These are phyloP conservation scores for Melieria crassipennis DNA, from an alignment of 2,888 invertebrate genomes.

Conservation along the genomic window DNA sequence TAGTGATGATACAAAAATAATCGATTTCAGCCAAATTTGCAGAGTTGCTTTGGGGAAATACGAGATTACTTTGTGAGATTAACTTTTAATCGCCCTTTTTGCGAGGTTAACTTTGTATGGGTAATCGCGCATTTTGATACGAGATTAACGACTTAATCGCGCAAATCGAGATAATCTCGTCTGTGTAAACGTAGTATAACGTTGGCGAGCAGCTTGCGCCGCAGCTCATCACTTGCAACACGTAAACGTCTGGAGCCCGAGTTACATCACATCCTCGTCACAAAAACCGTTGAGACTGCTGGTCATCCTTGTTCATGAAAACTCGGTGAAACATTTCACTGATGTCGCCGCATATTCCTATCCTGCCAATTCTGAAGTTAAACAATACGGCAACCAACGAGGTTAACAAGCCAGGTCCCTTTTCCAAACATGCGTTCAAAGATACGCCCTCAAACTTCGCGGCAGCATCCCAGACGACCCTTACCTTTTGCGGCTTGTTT, in stretches of 20 bases:
- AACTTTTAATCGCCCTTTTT: no score
- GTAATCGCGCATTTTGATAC: no score
- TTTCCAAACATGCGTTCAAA: slow-evolving; percentile 50
- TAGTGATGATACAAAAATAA: no score
- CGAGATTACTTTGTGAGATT: no score
- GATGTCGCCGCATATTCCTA: slow-evolving; percentile 50
- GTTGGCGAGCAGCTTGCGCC: slow-evolving; percentile 46
- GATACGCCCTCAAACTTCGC: slow-evolving; percentile 46
- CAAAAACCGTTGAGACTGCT: slow-evolving; percentile 52
- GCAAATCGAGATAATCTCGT: no score
- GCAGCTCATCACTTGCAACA: slow-evolving; percentile 47
- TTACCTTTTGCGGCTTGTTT: slow-evolving; percentile 49
- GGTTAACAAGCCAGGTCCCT: slow-evolving; percentile 54
- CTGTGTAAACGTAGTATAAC: no score
- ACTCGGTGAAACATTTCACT: slow-evolving; percentile 50
- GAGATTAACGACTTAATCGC: no score
- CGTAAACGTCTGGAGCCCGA: slow-evolving; percentile 39
- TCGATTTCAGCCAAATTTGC: no score
- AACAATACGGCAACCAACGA: slow-evolving; percentile 55
- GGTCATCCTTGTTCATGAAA: slow-evolving; percentile 47
- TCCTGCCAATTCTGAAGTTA: slow-evolving; percentile 52
- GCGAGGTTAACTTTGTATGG: no score
- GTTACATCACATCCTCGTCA: slow-evolving; percentile 44
- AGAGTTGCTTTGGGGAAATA: no score
- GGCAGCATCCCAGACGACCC: slow-evolving; percentile 55